These are phyloP conservation scores for Sebastes taczanowskii DNA, from an alignment of 2,797 vertebrate species.

Conservation along the genomic window DNA sequence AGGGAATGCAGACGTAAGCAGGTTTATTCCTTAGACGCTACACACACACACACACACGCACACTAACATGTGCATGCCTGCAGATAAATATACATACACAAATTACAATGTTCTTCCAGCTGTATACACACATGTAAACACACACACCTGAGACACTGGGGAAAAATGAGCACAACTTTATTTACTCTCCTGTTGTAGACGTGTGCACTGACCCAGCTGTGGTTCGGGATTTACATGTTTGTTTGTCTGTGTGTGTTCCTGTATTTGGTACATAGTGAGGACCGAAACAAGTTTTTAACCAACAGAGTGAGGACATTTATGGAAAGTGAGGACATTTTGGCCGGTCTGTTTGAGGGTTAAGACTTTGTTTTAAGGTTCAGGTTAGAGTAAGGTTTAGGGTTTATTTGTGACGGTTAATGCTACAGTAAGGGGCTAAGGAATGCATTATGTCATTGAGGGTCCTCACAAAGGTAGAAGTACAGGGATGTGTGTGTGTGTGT, in stretches of 20 bases:
- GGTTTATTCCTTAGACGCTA: conserved; percentile 17
- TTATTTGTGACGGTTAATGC: not conserved
- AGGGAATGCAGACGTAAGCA: conserved; percentile 40
- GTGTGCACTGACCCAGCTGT: conserved; percentile 37
- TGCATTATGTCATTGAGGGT: not conserved
- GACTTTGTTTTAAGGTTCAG: not conserved
- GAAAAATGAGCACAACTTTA: conserved; percentile 34
- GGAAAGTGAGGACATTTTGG: not conserved
- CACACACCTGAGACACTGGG: conserved; percentile 2
- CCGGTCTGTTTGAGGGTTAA: not conserved
- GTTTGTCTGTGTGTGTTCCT: not conserved
- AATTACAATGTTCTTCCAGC: not conserved
- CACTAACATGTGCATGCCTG: not conserved
- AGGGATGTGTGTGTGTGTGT: conserved; percentile 5
- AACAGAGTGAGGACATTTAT: not conserved
- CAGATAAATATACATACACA: not conserved
- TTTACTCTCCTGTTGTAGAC: conserved; percentile 34
- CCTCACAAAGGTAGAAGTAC: not conserved
- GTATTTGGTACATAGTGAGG: not conserved
- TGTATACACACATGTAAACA: not conserved
- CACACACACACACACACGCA: not conserved
- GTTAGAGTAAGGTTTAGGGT: not conserved
- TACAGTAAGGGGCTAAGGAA: not conserved
- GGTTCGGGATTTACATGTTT: conserved; percentile 32
- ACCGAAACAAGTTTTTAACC: not conserved